A percentile compares a stretch with the other conserved stretches of the same genome.
phyloP scores from a whole-genome alignment of 2,888 invertebrate genomes.

The Sturmia bella region DNA sequence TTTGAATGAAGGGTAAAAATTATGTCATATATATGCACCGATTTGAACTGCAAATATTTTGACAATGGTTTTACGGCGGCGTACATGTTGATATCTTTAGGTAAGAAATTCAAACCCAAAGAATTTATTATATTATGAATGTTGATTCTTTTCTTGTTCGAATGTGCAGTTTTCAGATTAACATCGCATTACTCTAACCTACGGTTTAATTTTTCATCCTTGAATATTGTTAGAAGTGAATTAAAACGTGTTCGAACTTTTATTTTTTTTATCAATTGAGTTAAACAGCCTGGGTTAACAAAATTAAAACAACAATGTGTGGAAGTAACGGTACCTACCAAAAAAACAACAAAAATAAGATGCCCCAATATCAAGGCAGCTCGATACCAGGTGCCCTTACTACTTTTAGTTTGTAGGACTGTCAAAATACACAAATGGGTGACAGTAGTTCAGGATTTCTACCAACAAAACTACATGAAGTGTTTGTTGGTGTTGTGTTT shows the following conservation, averaged over 20 bases:
- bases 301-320: slow-evolving; percentile 14
- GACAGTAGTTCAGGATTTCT: too few species aligned
- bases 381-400: too few species aligned
- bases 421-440: too few species aligned
- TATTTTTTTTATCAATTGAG: neutral
- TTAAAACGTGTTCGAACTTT: slow-evolving; percentile 17
- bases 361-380: too few species aligned
- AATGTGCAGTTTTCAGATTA: neutral
- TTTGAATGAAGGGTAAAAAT: slow-evolving; percentile 89
- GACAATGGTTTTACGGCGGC: slow-evolving; percentile 86
- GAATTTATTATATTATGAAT: neutral
- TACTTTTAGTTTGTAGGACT: too few species aligned
- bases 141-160: neutral
- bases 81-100: slow-evolving; percentile 83
- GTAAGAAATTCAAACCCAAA: slow-evolving; percentile 27
- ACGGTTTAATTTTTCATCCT: neutral
- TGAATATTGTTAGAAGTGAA: slow-evolving; percentile 21
- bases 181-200: slow-evolving; percentile 4
- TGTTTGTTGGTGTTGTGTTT: too few species aligned
- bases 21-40: slow-evolving; percentile 88
- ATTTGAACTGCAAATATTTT: slow-evolving; percentile 84
- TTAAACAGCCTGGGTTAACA: slow-evolving; percentile 31
- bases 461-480: too few species aligned
- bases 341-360: slow-evolving; percentile 71
- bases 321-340: slow-evolving; percentile 49